Conservation (phyloP, 2,888 invertebrate genomes). For the Chironomus riparius region DNA sequence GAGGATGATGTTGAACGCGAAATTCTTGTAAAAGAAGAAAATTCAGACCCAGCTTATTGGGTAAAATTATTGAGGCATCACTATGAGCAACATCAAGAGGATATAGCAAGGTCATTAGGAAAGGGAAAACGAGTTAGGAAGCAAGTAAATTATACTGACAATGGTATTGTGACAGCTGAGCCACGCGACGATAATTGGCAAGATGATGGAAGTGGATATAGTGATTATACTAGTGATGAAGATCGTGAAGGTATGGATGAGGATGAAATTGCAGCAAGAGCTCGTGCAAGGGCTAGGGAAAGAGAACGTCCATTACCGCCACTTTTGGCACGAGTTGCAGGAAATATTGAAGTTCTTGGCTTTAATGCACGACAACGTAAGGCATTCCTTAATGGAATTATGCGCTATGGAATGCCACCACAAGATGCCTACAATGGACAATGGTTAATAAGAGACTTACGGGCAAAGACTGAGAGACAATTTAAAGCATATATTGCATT, state of each 20-base stretch:
- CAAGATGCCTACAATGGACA: slow-evolving; percentile 99
- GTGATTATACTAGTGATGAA: slow-evolving; percentile 91
- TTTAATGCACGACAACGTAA: slow-evolving; percentile 98
- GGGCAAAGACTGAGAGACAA: slow-evolving; percentile 96
- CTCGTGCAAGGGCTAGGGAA: slow-evolving; percentile 68
- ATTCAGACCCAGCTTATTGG: slow-evolving; percentile 99
- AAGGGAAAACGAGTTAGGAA: slow-evolving; percentile 91
- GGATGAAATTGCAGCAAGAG: slow-evolving; percentile 60
- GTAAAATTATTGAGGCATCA: slow-evolving; percentile 96
- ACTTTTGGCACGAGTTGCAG: slow-evolving; percentile 90
- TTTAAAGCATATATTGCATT: slow-evolving; percentile 97
- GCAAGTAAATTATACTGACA: slow-evolving; percentile 89
- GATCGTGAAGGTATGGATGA: slow-evolving; percentile 84
- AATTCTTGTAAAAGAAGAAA: slow-evolving; percentile 96
- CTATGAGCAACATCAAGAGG: slow-evolving; percentile 99
- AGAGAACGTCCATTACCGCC: slow-evolving; percentile 89
- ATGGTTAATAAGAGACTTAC: slow-evolving; percentile 94
- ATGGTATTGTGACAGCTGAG: slow-evolving; percentile 76
- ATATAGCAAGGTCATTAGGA: slow-evolving; percentile 76
- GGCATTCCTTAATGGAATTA: slow-evolving; percentile 98
- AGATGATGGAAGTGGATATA: slow-evolving; percentile 81
- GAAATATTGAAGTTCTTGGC: slow-evolving; percentile 97
- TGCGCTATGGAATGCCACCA: slow-evolving; percentile 99
- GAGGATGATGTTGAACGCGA: slow-evolving; percentile 91
- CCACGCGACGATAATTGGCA: slow-evolving; percentile 88